phyloP scores from a whole-genome alignment of 2,113 vertebrate genomes.

The Gallinago undulata region DNA sequence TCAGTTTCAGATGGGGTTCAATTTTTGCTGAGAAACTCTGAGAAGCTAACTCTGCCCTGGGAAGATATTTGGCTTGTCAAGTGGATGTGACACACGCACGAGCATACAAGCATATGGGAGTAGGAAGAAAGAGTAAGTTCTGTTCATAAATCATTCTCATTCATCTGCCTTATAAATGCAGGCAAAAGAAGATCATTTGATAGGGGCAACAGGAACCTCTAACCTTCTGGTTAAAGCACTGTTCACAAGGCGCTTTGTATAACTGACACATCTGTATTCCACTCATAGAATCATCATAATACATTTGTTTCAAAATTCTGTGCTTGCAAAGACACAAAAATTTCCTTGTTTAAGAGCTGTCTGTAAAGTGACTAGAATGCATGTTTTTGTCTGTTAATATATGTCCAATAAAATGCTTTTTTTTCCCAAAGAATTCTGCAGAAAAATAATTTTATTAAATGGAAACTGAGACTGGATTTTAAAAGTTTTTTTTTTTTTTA shows the following conservation, averaged over 20 bases:
- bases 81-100: not conserved
- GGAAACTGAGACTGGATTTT: not conserved
- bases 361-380: not conserved
- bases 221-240: not conserved
- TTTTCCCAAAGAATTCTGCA: not conserved
- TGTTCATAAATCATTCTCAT: not conserved
- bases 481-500: not conserved
- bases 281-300: not conserved
- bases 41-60: not conserved
- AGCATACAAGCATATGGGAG: not conserved
- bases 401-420: not conserved
- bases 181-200: not conserved
- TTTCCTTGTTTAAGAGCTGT: not conserved
- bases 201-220: not conserved
- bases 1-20: not conserved
- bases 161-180: not conserved
- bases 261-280: not conserved
- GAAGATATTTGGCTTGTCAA: not conserved
- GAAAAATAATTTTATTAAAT: not conserved
- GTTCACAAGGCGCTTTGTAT: not conserved
- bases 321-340: not conserved
- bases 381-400: not conserved
- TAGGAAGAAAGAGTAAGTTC: not conserved
- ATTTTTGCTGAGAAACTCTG: not conserved
- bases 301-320: not conserved